phyloP scores from a whole-genome alignment of 2,888 invertebrate species.

The Oscheius sp. region DNA sequence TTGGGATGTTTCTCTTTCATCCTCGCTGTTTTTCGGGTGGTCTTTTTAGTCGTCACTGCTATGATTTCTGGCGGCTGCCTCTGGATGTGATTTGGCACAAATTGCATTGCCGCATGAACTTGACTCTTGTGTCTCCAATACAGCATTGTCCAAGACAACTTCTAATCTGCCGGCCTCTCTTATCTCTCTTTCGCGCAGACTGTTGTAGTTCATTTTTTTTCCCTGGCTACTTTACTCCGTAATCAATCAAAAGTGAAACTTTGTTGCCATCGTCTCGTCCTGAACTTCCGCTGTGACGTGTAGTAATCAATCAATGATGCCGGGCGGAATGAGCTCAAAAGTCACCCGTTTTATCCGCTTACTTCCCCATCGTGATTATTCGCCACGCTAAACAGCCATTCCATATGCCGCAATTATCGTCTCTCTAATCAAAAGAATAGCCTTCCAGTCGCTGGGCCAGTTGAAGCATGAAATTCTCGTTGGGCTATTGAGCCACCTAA shows the following conservation, averaged over 20 bases:
- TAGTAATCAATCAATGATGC: neutral
- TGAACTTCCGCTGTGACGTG: no score
- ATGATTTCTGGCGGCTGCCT: neutral
- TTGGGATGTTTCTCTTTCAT: neutral
- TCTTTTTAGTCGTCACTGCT: no score
- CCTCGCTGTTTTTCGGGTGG: no score
- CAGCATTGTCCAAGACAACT: neutral
- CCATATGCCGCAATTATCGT: neutral
- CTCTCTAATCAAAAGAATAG: neutral
- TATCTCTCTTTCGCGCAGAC: neutral
- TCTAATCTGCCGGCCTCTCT: constrained; percentile 5
- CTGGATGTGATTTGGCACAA: neutral
- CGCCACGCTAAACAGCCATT: neutral
- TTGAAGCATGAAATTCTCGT: constrained; percentile 6
- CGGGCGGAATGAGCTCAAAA: neutral
- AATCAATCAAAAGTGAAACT: constrained; percentile 8
- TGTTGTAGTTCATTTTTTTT: neutral
- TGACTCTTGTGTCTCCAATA: neutral
- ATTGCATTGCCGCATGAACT: neutral
- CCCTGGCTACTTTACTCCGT: neutral
- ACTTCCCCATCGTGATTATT: no score
- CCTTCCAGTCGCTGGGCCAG: neutral
- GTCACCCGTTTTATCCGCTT: neutral
- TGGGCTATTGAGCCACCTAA: neutral
- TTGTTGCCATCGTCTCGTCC: no score